phyloP scores from a whole-genome alignment of 2,888 invertebrate species.

The Ligdia adustata region DNA sequence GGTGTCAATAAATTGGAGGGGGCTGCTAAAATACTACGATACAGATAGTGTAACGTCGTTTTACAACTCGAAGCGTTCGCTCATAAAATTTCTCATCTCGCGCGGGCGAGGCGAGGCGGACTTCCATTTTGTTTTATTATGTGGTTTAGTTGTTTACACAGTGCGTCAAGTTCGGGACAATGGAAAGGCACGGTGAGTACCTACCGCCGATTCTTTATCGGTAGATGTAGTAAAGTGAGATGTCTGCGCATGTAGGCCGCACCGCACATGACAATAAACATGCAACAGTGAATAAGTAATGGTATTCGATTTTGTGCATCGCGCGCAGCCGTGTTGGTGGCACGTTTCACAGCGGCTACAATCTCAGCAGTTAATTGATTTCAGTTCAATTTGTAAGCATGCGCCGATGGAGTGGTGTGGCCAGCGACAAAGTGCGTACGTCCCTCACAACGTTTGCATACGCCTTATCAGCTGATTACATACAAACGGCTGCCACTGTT shows the following conservation, averaged over 20 bases:
- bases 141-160: slow-evolving; percentile 78
- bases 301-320: slow-evolving; percentile 77
- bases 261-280: slow-evolving; percentile 76
- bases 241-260: slow-evolving; percentile 77
- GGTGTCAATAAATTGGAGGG: slow-evolving; percentile 78
- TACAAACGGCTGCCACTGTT: slow-evolving; percentile 35
- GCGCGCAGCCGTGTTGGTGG: slow-evolving; percentile 65
- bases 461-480: slow-evolving; percentile 75
- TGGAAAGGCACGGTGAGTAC: slow-evolving; percentile 79
- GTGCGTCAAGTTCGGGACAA: slow-evolving; percentile 71
- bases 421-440: slow-evolving; percentile 40
- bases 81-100: slow-evolving; percentile 77
- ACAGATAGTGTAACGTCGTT: slow-evolving; percentile 80
- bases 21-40: slow-evolving; percentile 82
- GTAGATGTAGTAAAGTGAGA: slow-evolving; percentile 42
- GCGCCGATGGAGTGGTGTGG: slow-evolving; percentile 63
- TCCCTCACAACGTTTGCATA: slow-evolving; percentile 51
- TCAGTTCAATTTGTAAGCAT: slow-evolving; percentile 66
- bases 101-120: slow-evolving; percentile 71
- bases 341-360: slow-evolving; percentile 32
- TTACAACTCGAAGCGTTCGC: slow-evolving; percentile 78
- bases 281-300: slow-evolving; percentile 62
- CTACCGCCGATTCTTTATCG: slow-evolving; percentile 37
- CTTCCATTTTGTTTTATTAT: slow-evolving; percentile 84
- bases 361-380: slow-evolving; percentile 61